Conservation (phyloP, 2,113 vertebrate species). For the Cyphomyrus plagiostoma region DNA sequence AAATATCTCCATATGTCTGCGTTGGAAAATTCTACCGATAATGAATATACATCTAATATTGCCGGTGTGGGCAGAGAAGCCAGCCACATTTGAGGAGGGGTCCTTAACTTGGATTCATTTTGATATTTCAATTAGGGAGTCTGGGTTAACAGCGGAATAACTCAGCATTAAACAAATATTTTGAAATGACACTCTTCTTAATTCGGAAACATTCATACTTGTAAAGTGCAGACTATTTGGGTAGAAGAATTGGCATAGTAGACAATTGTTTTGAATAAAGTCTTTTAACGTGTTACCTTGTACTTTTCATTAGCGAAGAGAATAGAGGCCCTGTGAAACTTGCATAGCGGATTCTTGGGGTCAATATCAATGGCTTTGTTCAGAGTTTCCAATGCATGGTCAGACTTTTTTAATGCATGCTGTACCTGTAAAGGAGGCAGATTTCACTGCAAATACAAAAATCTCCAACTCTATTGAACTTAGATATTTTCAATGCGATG, state of each 20-base stretch:
- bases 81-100: neutral
- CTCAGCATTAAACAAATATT: neutral
- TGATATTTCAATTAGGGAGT: neutral
- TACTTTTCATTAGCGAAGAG: constrained; percentile 98
- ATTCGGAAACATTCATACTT: neutral
- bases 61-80: neutral
- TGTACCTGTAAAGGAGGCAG: constrained; percentile 68
- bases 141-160: neutral
- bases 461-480: neutral
- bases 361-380: constrained; percentile 94
- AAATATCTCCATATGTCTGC: neutral
- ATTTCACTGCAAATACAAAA: neutral
- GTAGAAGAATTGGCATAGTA: neutral
- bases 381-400: constrained; percentile 90
- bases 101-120: neutral
- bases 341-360: constrained; percentile 97
- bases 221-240: neutral
- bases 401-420: constrained; percentile 93
- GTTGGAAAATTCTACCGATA: neutral
- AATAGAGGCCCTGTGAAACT: constrained; percentile 96
- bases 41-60: neutral
- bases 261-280: neutral
- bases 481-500: neutral
- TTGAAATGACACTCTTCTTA: neutral
- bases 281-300: constrained; percentile 65